Evolutionary conservation across 2,113 vertebrate species (phyloP), one percentile per base, ranked within the genome.

Genomic region (Takifugu bimaculatus): DNA sequence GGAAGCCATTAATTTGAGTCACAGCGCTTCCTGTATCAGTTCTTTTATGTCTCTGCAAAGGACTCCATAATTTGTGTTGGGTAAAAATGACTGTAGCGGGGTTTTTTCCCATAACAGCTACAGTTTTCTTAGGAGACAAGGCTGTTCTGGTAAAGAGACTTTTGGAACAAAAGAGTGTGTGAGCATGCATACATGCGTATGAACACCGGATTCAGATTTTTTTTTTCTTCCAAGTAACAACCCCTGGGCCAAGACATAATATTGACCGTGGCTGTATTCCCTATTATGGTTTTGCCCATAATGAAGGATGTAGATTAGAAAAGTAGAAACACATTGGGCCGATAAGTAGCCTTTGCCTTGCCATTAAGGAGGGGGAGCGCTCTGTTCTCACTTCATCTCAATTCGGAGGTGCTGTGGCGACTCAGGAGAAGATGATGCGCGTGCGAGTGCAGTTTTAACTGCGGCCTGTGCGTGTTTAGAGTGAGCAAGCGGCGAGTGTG

Each of bases 301-400:
- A 89, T 89, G 90, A 90, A 91, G 89, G 84, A 89, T 89, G 85
- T 81, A 85, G 88, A 90, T 90, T 87, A 88, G 86, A 86, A 88
- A 89, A 88, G 84, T 86, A 88, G 83, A 90, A 89, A 87, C 87
- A 90, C 81, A 86, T 86, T 87, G 86, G 72, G 26, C 63, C 79
- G 85, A 89, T 89, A 90, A 86, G 85, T 78, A 70, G 78, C 63
- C 68, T 74, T 87, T 25, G 52, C 70, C 50, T 67, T 78, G 79
- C 70, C 74, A 70, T 85, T 78, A 68, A 65, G 44, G 32, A 68
- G 13, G 43, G 68, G 52, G 65, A 50, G 72, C 58, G 58, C 64
- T 57, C 50, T 68, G 69, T 78, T 74, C 64, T 78, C 70, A 79
- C 70, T 83, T 82, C n/a, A 15, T 62, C 54, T 82, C 66, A 70